phyloP scores from a whole-genome alignment of 2,888 invertebrate genomes.

The Lysandra coridon region DNA sequence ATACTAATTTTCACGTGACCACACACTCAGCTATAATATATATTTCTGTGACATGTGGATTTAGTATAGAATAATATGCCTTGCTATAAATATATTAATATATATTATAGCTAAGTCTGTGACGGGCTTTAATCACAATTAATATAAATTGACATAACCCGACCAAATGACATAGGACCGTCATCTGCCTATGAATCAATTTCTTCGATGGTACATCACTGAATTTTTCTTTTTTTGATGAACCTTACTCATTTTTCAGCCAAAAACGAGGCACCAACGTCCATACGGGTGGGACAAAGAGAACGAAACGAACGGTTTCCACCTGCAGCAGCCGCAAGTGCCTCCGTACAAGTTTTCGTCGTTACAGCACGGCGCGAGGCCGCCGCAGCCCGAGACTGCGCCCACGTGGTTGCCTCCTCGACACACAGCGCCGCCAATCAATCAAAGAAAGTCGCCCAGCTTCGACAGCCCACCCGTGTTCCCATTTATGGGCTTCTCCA shows the following conservation, averaged over 20 bases:
- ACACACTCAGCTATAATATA: too few relatives aligned
- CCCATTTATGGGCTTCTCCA: constrained; percentile 76
- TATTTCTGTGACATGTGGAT: too few relatives aligned
- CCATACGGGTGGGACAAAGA: constrained; percentile 87
- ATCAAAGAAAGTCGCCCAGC: constrained; percentile 66
- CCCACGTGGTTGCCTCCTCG: constrained; percentile 73
- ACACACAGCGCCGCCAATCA: constrained; percentile 49
- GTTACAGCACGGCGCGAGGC: constrained; percentile 82
- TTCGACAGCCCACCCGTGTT: constrained; percentile 69
- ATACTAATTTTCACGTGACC: too few relatives aligned
- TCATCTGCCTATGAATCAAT: too few relatives aligned
- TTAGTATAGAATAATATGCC: too few relatives aligned
- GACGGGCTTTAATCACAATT: too few relatives aligned
- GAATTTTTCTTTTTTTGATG: background rate
- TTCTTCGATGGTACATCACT: background rate
- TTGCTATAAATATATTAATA: too few relatives aligned
- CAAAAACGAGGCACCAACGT: constrained; percentile 87
- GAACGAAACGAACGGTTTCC: constrained; percentile 61
- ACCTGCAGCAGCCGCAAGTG: constrained; percentile 79
- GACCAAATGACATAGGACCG: too few relatives aligned
- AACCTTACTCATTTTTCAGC: constrained; percentile 69
- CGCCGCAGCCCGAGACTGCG: constrained; percentile 56
- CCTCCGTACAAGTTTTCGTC: constrained; percentile 84
- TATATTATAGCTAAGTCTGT: too few relatives aligned
- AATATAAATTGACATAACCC: too few relatives aligned